Conservation (phyloP, 2,113 vertebrate species). For the Marmota monax region DNA sequence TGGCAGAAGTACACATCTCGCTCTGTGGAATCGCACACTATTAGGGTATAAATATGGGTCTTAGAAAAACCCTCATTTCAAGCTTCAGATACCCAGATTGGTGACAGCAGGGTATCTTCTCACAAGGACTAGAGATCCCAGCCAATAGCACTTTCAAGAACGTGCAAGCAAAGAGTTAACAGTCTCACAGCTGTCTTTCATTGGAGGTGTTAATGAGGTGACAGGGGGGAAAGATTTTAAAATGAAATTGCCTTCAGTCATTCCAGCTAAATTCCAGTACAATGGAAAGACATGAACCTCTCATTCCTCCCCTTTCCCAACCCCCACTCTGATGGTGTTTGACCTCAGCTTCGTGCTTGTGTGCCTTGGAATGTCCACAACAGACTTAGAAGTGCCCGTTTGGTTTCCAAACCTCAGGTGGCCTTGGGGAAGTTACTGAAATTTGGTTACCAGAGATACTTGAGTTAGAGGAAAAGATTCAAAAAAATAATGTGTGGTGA, state of each 20-base stretch:
- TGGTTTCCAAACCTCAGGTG: constrained; percentile 68
- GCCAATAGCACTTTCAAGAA: constrained; percentile 83
- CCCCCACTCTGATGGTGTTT: constrained; percentile 30
- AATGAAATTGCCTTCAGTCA: constrained; percentile 77
- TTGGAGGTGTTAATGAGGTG: constrained; percentile 85
- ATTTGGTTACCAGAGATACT: constrained; percentile 69
- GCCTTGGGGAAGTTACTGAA: constrained; percentile 69
- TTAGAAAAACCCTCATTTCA: constrained; percentile 80
- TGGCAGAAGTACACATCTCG: constrained; percentile 76
- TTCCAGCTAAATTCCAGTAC: constrained; percentile 79
- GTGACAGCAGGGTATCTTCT: constrained; percentile 84
- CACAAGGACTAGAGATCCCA: constrained; percentile 77
- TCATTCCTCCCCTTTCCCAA: neutral
- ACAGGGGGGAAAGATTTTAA: constrained; percentile 80
- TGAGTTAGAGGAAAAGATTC: constrained; percentile 60
- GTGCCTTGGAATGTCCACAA: constrained; percentile 37
- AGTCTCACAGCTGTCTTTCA: constrained; percentile 84
- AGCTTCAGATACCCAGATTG: constrained; percentile 80
- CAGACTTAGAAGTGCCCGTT: constrained; percentile 41
- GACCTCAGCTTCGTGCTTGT: constrained; percentile 54
- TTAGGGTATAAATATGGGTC: constrained; percentile 82
- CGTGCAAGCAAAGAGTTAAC: constrained; percentile 85
- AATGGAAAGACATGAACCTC: constrained; percentile 55
- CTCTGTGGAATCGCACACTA: constrained; percentile 65
- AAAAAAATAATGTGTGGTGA: constrained; percentile 59